These are phyloP conservation scores for Galagoides demidoff DNA, from an alignment of 2,797 vertebrate species.

Conservation along the genomic window DNA sequence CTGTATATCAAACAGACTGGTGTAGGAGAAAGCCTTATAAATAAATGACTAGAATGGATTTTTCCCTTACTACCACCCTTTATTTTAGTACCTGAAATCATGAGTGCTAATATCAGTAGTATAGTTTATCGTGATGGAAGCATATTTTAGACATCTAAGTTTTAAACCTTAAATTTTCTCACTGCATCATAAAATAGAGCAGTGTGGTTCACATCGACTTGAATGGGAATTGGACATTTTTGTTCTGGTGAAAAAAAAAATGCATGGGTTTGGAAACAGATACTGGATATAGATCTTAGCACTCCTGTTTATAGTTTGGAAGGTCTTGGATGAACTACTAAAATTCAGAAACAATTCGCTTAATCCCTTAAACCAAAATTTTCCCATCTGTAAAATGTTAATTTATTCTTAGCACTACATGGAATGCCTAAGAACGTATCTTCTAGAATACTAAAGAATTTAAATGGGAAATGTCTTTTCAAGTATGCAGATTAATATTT, in stretches of 20 bases:
- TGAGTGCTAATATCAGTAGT: not conserved
- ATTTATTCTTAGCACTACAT: not conserved
- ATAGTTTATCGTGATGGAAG: conserved; percentile 49
- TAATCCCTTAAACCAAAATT: not conserved
- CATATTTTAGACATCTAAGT: conserved; percentile 35
- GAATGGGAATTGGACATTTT: not conserved
- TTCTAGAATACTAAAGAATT: conserved; percentile 31
- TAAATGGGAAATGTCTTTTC: not conserved
- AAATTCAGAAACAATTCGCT: conserved; percentile 45
- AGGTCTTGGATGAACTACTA: not conserved
- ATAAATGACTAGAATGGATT: conserved; percentile 54
- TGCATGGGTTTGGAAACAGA: not conserved
- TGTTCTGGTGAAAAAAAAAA: conserved; percentile 4
- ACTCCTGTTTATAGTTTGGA: not conserved
- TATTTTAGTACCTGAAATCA: conserved; percentile 63
- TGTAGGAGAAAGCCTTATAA: conserved; percentile 56
- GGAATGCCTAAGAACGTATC: not conserved
- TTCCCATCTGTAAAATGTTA: conserved; percentile 25
- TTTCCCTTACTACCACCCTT: not conserved
- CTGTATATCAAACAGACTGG: conserved; percentile 15
- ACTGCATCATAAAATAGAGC: conserved; percentile 30
- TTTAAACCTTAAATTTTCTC: conserved; percentile 71
- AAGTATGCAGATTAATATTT: not conserved
- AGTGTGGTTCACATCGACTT: not conserved
- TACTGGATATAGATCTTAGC: not conserved